Evolutionary conservation across 1,140 invertebrate genomes (phyloP).

Genomic region (Agraylea sexmaculata): DNA sequence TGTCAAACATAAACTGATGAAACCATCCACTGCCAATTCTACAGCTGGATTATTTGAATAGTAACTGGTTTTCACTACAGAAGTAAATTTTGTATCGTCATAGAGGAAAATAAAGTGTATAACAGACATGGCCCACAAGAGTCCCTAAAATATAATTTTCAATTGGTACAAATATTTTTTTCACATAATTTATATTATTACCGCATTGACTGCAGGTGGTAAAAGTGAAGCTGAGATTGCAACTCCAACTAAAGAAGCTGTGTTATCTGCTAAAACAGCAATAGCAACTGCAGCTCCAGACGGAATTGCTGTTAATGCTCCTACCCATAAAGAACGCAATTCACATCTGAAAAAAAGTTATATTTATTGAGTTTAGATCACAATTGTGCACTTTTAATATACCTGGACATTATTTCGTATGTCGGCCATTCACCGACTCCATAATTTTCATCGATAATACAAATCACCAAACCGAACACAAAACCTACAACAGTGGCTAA

Average conservation of each 20-base stretch:
- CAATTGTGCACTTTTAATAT: not conserved
- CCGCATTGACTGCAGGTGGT: slow-evolving; percentile 66
- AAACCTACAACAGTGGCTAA: slow-evolving; percentile 53
- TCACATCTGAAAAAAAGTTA: slow-evolving; percentile 40
- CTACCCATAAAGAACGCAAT: slow-evolving; percentile 50
- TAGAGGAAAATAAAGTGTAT: slow-evolving; percentile 38
- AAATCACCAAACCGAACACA: slow-evolving; percentile 51
- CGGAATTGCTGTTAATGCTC: slow-evolving; percentile 54
- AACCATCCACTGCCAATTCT: slow-evolving; percentile 49
- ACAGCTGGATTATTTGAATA: slow-evolving; percentile 44
- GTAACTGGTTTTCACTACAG: slow-evolving; percentile 27
- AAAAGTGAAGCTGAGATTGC: slow-evolving; percentile 69
- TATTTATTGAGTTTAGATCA: not conserved
- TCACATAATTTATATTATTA: slow-evolving; percentile 30
- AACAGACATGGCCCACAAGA: slow-evolving; percentile 54
- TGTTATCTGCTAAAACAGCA: slow-evolving; percentile 58
- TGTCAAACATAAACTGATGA: slow-evolving; percentile 54
- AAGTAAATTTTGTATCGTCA: slow-evolving; percentile 28
- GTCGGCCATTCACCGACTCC: slow-evolving; percentile 51
- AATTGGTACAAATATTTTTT: no score
- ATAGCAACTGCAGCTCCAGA: slow-evolving; percentile 67
- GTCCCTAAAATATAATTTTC: slow-evolving; percentile 38
- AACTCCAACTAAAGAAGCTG: slow-evolving; percentile 64
- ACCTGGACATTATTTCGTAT: slow-evolving; percentile 56
- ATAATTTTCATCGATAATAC: slow-evolving; percentile 44